Conservation (phyloP, 2,113 vertebrate genomes). For the Pithys albifrons region DNA sequence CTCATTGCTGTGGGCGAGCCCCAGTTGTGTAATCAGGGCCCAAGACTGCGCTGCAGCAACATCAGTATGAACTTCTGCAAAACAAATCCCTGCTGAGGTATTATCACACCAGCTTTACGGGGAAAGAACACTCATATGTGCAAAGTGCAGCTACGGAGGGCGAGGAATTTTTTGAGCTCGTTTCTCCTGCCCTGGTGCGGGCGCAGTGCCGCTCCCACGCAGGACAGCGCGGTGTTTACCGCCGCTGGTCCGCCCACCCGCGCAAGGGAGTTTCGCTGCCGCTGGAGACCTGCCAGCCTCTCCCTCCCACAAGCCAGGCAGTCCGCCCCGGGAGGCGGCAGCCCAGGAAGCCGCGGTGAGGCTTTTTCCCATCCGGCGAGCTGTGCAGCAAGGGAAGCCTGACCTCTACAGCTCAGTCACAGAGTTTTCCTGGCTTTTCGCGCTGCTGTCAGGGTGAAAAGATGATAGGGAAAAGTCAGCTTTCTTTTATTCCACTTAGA, state of each 20-base stretch:
- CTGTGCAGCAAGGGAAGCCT: constrained; percentile 34
- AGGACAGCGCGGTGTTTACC: not conserved
- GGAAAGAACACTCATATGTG: rapidly evolving
- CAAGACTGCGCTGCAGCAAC: not conserved
- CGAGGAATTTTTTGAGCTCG: rapidly evolving
- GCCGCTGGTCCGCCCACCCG: not conserved
- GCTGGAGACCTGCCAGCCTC: not conserved
- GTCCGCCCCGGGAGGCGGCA: rapidly evolving
- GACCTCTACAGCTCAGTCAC: constrained; percentile 61
- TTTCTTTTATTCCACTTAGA: not conserved
- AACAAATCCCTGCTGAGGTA: not conserved
- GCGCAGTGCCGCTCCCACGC: not conserved
- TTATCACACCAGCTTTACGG: not conserved
- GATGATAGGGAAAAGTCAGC: rapidly evolving
- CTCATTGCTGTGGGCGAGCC: not conserved
- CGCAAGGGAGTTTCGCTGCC: not conserved
- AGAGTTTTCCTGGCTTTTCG: not conserved
- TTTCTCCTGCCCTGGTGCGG: rapidly evolving
- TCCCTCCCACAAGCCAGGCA: not conserved
- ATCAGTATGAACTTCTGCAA: not conserved
- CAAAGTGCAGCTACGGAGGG: not conserved
- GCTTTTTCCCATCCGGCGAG: rapidly evolving
- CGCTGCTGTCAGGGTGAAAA: not conserved
- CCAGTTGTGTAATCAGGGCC: not conserved
- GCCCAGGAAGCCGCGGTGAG: too few species aligned